Evolutionary conservation across 2,888 invertebrate species (phyloP).

Genomic region (Napeogenes inachia): DNA sequence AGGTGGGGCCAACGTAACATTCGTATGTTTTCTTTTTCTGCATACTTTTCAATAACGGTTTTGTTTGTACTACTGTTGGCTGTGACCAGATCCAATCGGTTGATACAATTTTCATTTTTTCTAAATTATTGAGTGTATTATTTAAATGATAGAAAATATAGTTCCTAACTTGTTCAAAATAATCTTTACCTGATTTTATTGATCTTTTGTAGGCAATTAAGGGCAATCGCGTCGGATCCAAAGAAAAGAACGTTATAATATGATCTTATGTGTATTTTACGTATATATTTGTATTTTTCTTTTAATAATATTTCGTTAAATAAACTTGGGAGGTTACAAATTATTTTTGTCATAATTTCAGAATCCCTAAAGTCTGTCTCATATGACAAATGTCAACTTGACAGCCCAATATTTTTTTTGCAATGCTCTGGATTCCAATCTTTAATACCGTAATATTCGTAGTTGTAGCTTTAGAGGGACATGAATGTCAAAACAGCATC

Average conservation of each 20-base stretch:
- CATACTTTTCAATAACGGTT: conserved; percentile 83
- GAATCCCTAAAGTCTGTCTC: background rate
- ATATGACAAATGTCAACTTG: background rate
- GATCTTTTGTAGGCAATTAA: conserved; percentile 83
- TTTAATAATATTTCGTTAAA: conserved; percentile 40
- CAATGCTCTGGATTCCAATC: background rate
- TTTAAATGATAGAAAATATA: conserved; percentile 33
- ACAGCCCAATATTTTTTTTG: background rate
- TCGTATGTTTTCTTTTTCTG: conserved; percentile 76
- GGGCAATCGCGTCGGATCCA: conserved; percentile 89
- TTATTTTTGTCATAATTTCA: conserved; percentile 36
- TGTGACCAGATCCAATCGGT: conserved; percentile 83
- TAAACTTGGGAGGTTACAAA: conserved; percentile 49
- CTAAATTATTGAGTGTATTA: conserved; percentile 74
- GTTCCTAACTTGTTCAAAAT: background rate
- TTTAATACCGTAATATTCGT: no score
- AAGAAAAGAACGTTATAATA: conserved; percentile 82
- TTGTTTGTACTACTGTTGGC: conserved; percentile 75
- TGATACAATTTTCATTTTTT: conserved; percentile 68
- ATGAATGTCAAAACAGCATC: no score
- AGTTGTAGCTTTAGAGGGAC: no score
- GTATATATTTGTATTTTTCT: conserved; percentile 38
- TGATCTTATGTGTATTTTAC: conserved; percentile 38
- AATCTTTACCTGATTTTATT: conserved; percentile 79
- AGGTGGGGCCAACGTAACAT: conserved; percentile 82